A percentile compares a stretch with the other conserved stretches of the same genome.
phyloP scores from a whole-genome alignment of 2,888 invertebrate genomes.

The Rhagium mordax region DNA sequence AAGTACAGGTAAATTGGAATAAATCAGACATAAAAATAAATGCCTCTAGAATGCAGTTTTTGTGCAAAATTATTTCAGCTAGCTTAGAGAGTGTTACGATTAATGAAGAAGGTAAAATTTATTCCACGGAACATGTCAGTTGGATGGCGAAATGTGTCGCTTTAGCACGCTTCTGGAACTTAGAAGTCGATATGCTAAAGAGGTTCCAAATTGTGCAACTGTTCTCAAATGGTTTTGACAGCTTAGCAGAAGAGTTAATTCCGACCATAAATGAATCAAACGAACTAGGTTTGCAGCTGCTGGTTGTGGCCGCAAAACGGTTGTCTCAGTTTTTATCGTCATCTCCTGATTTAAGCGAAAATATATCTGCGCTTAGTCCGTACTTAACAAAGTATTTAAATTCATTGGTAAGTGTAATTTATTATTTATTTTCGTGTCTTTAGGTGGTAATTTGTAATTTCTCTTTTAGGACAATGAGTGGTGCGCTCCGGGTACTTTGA shows the following conservation, averaged over 20 bases:
- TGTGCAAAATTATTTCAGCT: constrained; percentile 81
- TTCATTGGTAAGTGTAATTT: constrained; percentile 72
- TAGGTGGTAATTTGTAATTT: constrained; percentile 3
- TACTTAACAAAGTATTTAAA: constrained; percentile 84
- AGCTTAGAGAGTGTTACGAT: constrained; percentile 83
- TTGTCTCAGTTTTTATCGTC: constrained; percentile 78
- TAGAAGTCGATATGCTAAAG: constrained; percentile 81
- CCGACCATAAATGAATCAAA: constrained; percentile 80
- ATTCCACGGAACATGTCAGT: constrained; percentile 71
- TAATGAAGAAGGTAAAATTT: constrained; percentile 71
- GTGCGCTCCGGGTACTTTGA: constrained; percentile 64
- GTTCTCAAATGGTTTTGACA: constrained; percentile 77
- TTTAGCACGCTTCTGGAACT: constrained; percentile 75
- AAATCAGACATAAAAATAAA: constrained; percentile 80
- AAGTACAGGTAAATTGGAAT: constrained; percentile 65
- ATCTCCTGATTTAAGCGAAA: constrained; percentile 75
- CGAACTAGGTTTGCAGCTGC: constrained; percentile 79
- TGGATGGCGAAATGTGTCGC: constrained; percentile 80
- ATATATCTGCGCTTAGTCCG: constrained; percentile 85
- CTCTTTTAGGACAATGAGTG: constrained; percentile 65
- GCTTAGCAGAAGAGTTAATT: constrained; percentile 76
- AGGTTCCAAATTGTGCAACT: constrained; percentile 82
- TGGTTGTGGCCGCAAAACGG: constrained; percentile 87
- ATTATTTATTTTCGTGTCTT: no score
- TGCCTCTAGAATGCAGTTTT: constrained; percentile 79